Base-by-base conservation (phyloP, 2,888 invertebrate genomes). In the Hemaris fuciformis region DNA sequence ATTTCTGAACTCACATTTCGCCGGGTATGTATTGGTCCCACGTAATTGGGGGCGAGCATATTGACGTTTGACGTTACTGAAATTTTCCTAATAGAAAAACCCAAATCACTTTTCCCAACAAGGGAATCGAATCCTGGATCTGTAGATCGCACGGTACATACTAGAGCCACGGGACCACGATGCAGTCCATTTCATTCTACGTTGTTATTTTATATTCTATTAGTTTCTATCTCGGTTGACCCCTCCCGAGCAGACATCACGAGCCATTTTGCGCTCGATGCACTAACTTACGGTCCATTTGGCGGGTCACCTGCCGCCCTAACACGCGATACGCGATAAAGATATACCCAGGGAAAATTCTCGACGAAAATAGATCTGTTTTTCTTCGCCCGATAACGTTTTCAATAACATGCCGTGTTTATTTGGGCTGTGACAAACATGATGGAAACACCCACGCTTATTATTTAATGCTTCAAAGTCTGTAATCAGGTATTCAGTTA, bases 331-430 rank as follows among this genome's bases (percentile, higher is more conserved):
- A 53, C 27, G 8, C 15, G 27, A 27, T 31, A 53, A 27, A 27
- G 15, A 8, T 7, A 53, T 38, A 13, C 38, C 38, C n/a, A 4
- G 38, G 13, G 27, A 53, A 18, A 18, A 53, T 31, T 53, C 53
- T 27, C 15, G 7, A 25, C 18, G 18, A 18, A 53, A 31, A 53
- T 53, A 53, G 18, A 31, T 18, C 10, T 53, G 53, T 53, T 53
- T 53, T 31, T 31, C 53, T 27, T 34, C 48, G 42, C 58, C 42
- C 42, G 56, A 66, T 59, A 42, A n/a, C n/a, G n/a, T 56, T 43
- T 62, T 58, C 63, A 64, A 59, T 63, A 60, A 53, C 63, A 46
- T 62, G 45, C 59, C 41, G 48, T 59, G 48, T 43, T 57, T 61
- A 53, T 31, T 31, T 18, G 2, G 53, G 53, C 13, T 38, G 38